These are phyloP conservation scores for Bufotes viridis DNA, from an alignment of 2,797 vertebrate species.

Conservation along the genomic window DNA sequence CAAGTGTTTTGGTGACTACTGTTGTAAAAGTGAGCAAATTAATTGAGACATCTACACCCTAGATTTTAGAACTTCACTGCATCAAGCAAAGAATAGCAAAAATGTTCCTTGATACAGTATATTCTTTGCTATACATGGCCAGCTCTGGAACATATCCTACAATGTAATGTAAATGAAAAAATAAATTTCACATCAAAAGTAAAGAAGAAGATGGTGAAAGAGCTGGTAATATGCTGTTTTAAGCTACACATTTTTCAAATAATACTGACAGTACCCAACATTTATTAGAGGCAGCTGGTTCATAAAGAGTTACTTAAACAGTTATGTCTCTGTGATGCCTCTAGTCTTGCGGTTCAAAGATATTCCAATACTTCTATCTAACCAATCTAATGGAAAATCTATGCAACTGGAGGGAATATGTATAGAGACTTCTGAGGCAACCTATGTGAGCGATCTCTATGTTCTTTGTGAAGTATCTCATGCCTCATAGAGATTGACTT, in stretches of 20 bases:
- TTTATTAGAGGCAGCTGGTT: not conserved
- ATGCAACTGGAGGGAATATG: constrained; percentile 9
- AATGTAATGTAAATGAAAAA: constrained; percentile 26
- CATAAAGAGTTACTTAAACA: constrained; percentile 5
- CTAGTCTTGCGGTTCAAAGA: not conserved
- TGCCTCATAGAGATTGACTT: not conserved
- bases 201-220: not conserved
- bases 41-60: constrained; percentile 51
- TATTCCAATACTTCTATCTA: constrained; percentile 9
- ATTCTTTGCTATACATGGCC: not conserved
- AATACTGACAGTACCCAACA: not conserved
- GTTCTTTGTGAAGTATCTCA: not conserved
- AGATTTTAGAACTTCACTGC: constrained; percentile 18
- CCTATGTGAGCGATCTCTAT: constrained; percentile 6
- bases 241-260: not conserved
- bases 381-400: constrained; percentile 29
- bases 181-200: not conserved
- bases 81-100: not conserved
- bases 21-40: constrained; percentile 53
- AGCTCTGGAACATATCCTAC: not conserved
- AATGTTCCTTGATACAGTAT: constrained; percentile 5
- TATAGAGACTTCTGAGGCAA: not conserved
- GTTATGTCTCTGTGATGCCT: not conserved
- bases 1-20: constrained; percentile 44
- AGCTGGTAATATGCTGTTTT: not conserved